Percentiles rank a stretch among this genome's conserved stretches.
Evolutionary conservation across 2,888 invertebrate species (phyloP).

Genomic region (Thelaira solivaga): DNA sequence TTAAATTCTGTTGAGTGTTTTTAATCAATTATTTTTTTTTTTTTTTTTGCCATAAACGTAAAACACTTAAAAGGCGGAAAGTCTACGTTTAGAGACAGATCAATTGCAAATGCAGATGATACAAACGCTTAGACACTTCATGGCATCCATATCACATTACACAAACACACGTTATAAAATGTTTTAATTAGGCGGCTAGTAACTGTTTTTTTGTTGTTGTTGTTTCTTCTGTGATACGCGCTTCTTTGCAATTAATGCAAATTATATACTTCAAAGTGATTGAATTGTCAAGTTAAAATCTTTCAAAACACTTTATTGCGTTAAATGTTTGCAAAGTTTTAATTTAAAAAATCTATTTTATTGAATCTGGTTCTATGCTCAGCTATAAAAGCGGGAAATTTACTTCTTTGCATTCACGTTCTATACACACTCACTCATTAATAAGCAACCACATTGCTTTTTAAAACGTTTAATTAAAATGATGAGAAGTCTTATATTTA

Average conservation of each 20-base stretch:
- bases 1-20: conserved; percentile 39
- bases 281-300: conserved; percentile 23
- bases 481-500: conserved; percentile 30
- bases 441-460: conserved; percentile 15
- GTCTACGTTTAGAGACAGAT: conserved; percentile 23
- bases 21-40: too few species aligned
- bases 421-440: neutral
- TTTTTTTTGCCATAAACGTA: conserved; percentile 2
- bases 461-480: neutral
- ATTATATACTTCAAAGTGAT: conserved; percentile 19
- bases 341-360: neutral
- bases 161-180: neutral
- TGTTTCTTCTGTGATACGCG: neutral
- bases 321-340: neutral
- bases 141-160: too few species aligned
- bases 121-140: neutral
- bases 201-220: conserved; percentile 3
- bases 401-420: conserved; percentile 29
- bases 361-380: neutral
- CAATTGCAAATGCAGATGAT: conserved; percentile 36
- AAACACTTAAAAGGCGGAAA: conserved; percentile 37
- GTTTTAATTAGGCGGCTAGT: neutral
- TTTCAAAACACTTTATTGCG: neutral
- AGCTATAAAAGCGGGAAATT: conserved; percentile 26
- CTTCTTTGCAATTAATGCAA: conserved; percentile 33